Base-by-base conservation (phyloP, 2,113 vertebrate genomes). In the Anas platyrhynchos region DNA sequence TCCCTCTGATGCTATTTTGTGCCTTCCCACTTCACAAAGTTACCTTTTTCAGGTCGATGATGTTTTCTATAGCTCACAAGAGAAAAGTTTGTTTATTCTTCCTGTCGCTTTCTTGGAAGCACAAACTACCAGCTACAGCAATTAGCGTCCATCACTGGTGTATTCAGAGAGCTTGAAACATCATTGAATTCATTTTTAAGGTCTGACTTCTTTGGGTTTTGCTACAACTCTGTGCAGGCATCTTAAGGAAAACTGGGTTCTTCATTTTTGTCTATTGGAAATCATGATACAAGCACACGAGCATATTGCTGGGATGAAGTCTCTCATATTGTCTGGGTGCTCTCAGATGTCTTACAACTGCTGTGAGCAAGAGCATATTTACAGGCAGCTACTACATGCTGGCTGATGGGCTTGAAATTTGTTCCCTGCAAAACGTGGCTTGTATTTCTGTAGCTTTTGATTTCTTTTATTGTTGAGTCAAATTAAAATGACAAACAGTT, bases 81-180 rank as follows among this genome's bases (percentile, higher is more conserved):
- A 84, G 77, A 85, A 46, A 90, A 67, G 89, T 67, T 87, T 87
- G 69, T 81, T 93, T 86, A 44, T 82, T 78, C 74, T 31, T 26
- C 54, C 44, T 79, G 66, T 52, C 52, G 6, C 16, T 66, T 84
- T 75, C 50, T 67, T 89, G 83, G 81, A 82, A 87, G 29, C 38
- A 14, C n/a, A 46, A 55, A 23, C 76, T 93, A 75, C 59, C 76
- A 91, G 36, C 62, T 83, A 15, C 36, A 59, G 68, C 3, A 16
- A 85, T 50, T 72, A 65, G 61, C 34, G 26, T 27, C 54, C 71
- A 25, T 85, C 48, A 14, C 1, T 7, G 56, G 72, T 26, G 2
- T 55, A 8, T 75, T 88, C 38, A 65, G 38, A 61, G 58, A 62
- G 34, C 62, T 38, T 6, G 38, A 76, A 82, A 77, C 55, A 26